phyloP scores from a whole-genome alignment of 1,140 invertebrate genomes.

The Hesperophylax magnus region DNA sequence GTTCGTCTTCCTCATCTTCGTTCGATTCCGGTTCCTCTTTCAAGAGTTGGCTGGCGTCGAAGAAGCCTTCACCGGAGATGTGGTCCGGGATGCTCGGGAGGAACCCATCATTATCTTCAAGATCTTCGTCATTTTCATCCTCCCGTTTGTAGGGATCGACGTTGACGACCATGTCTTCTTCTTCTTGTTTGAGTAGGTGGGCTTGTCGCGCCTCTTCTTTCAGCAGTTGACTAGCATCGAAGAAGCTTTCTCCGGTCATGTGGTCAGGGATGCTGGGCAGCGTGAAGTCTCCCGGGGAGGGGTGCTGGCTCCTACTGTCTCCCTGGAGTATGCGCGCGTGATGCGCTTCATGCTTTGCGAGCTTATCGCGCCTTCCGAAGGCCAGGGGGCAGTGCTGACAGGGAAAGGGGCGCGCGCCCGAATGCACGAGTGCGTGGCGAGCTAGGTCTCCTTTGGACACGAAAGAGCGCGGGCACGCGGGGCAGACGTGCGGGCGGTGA shows the following conservation, averaged over 20 bases:
- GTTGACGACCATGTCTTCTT: conserved; percentile 72
- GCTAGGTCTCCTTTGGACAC: conserved; percentile 79
- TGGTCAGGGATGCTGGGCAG: conserved; percentile 38
- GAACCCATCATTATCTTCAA: conserved; percentile 59
- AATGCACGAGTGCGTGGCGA: conserved; percentile 79
- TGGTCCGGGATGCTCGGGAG: conserved; percentile 69
- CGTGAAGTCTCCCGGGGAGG: too few species aligned
- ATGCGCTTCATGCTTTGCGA: conserved; percentile 75
- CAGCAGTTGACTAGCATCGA: conserved; percentile 60
- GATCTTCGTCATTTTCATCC: conserved; percentile 47
- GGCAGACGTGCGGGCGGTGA: conserved; percentile 80
- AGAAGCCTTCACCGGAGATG: conserved; percentile 69
- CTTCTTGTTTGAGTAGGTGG: conserved; percentile 53
- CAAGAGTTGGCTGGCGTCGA: conserved; percentile 60
- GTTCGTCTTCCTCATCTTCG: neutral
- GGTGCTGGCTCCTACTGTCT: neutral
- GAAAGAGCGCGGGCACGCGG: conserved; percentile 81
- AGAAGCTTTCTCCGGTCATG: conserved; percentile 42
- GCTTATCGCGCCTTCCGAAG: conserved; percentile 76
- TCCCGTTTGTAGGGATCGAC: conserved; percentile 71
- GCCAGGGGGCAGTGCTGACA: conserved; percentile 78
- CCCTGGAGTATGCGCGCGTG: conserved; percentile 47
- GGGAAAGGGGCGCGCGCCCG: conserved; percentile 78
- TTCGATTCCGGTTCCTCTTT: conserved; percentile 32
- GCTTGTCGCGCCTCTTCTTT: too few species aligned